Evolutionary conservation across 2,113 vertebrate species (phyloP), one percentile per base, ranked within the genome.

Genomic region (Pipa parva): DNA sequence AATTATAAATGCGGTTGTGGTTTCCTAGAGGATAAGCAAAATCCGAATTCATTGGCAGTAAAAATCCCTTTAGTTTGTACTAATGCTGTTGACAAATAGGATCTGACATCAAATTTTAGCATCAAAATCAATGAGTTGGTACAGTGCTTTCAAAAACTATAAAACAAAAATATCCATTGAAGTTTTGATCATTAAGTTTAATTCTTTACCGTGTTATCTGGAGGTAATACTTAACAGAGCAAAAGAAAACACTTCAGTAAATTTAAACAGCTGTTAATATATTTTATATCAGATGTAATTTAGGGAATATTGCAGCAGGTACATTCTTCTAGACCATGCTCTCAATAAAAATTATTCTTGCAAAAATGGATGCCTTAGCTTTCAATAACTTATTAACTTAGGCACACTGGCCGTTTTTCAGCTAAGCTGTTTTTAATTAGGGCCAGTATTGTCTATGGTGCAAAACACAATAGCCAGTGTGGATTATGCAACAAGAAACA

Each of bases 81-180:
- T 67, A 67, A 67, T 67, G 54, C 54, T 49, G 49, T 31, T 67
- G 58, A 67, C 58, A 57, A 67, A 67, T 42, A 67, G 57, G 37
- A 48, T 15, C 10, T 27, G 24, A 27, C 37, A 67, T 67, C 54
- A 49, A 58, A 67, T 58, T 67, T 67, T 58, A 49, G 27, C 42
- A 33, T 58, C 36, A 48, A 67, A 67, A 58, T 58, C 54, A 67
- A 67, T 67, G 63, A 31, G 27, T 58, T 49, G 54, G 58, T 67
- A 42, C 21, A 15, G 21, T 21, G 54, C 54, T 67, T 67, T 67
- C 39, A 67, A 28, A 58, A 67, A 58, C 39, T 50, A 67, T 58
- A 67, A 58, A 67, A 55, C n/a, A n/a, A 37, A 59, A 55, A 51
- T 37, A 57, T 49, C 39, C 37, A 55, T 64, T 64, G 55, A 28